These are phyloP conservation scores for Sinosuthora webbiana DNA, from an alignment of 2,113 vertebrate species.

Conservation along the genomic window DNA sequence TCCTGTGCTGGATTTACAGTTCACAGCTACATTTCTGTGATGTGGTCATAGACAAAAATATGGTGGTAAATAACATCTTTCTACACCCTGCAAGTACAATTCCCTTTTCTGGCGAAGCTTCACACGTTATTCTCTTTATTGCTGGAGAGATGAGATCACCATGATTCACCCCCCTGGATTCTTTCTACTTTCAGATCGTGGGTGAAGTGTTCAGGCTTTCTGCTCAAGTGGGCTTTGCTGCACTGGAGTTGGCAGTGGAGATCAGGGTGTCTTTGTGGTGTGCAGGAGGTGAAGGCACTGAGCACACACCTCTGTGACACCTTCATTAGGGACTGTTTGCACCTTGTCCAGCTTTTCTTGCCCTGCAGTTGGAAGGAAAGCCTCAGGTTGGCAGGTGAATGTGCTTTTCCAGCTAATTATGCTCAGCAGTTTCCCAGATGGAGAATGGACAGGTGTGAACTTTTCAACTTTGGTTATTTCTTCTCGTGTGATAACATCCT, in stretches of 20 bases:
- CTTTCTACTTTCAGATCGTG: background rate
- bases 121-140: background rate
- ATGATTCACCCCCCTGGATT: background rate
- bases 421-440: background rate
- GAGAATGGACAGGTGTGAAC: conserved; percentile 48
- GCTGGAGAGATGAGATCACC: background rate
- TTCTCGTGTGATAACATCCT: conserved; percentile 23
- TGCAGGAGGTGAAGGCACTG: background rate
- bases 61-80: background rate
- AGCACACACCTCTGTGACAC: background rate
- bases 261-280: background rate
- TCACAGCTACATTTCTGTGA: background rate
- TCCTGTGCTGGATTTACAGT: background rate
- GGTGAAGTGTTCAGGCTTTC: background rate
- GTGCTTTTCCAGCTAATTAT: background rate
- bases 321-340: background rate
- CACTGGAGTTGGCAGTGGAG: background rate
- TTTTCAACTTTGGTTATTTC: conserved; percentile 52
- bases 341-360: background rate
- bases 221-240: background rate
- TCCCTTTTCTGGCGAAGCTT: background rate
- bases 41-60: background rate
- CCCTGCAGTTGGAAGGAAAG: background rate
- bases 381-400: background rate
- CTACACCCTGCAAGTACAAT: background rate